These are phyloP conservation scores for Frankliniella intonsa DNA, from an alignment of 2,888 invertebrate genomes.

Conservation along the genomic window DNA sequence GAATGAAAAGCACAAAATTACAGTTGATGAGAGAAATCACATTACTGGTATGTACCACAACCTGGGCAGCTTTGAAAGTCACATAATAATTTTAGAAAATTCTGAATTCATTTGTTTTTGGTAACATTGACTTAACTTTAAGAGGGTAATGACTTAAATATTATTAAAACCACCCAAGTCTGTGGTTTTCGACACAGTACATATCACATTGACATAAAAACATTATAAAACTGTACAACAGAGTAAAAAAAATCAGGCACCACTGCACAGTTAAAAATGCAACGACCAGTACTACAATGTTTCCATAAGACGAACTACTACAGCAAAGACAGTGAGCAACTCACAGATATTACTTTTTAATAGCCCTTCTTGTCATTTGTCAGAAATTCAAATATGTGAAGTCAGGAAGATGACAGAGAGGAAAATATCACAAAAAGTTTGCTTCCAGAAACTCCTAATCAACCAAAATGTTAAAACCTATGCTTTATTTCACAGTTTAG, in stretches of 20 bases:
- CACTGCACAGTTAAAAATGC: background rate
- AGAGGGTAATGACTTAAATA: background rate
- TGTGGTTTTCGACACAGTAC: background rate
- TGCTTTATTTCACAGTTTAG: too few relatives aligned
- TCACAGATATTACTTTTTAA: background rate
- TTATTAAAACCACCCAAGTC: background rate
- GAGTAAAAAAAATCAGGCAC: background rate
- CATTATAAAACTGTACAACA: background rate
- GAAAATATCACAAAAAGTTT: too few relatives aligned
- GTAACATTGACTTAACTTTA: background rate
- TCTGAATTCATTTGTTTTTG: background rate
- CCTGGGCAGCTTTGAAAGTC: background rate
- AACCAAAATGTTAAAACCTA: too few relatives aligned
- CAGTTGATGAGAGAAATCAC: background rate
- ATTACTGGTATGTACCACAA: background rate
- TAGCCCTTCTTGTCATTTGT: background rate
- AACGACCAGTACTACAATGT: background rate
- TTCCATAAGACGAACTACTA: background rate
- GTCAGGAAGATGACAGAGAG: background rate
- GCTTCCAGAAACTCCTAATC: too few relatives aligned
- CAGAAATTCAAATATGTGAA: background rate
- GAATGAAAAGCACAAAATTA: background rate
- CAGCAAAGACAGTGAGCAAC: background rate
- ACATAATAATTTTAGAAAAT: background rate
- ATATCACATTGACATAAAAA: conserved; percentile 1